Evolutionary conservation across 2,113 vertebrate species (phyloP), one percentile per base, ranked within the genome.

Genomic region (Pedetes capensis): DNA sequence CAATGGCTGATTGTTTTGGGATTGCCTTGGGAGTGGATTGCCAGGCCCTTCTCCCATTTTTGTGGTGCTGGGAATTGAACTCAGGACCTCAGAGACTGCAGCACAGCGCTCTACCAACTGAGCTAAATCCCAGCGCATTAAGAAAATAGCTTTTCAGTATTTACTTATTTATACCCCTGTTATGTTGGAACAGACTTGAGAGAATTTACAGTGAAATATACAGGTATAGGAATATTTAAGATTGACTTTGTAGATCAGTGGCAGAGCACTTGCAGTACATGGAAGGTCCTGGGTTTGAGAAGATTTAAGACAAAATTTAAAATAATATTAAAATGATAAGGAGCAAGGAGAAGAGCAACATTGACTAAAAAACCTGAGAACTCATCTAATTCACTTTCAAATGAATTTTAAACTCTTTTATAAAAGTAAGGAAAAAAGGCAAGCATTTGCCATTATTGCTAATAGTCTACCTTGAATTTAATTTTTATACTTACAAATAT

Each of bases 251-350:
- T 42, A 59, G 11, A 12, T 59, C 49, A 42, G 23, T 29, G 37
- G 4, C 55, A 29, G 44, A 75, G 8, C 32, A 29, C 27, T 49
- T 49, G 42, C 8, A 18, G 7, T 44, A 75, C 18, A 8, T 47
- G 13, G 29, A 29, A 75, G 14, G 27, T 12, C 39, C 39, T 13
- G 8, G 20, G 20, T 39, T 71, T 71, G 39, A 71, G 23, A 94
- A 64, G 79, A 80, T 82, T 95, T 87, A 87, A 91, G 63, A 79
- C 17, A 68, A 93, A 44, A 14, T 79, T 79, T 49, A 93, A 74
- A 86, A 71, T 74, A 89, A 72, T 55, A 91, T 57, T 91, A 75
- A 69, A 88, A 72, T 79, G 51, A 34, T 92, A 47, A 89, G n/a
- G 27, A 81, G 27, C 64, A 83, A 37, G 23, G 69, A 85, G 47